phyloP scores from a whole-genome alignment of 1,140 invertebrate species.

The Coptotermes formosanus region DNA sequence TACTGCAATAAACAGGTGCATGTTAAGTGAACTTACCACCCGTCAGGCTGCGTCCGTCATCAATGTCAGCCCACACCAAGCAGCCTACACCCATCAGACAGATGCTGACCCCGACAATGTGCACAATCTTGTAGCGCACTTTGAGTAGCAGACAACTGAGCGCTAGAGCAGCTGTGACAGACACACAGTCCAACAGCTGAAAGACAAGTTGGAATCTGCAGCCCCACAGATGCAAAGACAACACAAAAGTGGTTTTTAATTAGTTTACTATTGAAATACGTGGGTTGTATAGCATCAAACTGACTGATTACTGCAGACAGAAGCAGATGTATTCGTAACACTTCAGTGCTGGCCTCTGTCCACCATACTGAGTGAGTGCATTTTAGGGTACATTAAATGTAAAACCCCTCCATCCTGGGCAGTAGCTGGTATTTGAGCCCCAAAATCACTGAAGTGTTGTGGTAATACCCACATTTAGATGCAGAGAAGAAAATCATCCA shows the following conservation, averaged over 20 bases:
- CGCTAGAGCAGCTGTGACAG: slow-evolving; percentile 77
- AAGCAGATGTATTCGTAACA: too few relatives aligned
- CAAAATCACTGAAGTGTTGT: too few relatives aligned
- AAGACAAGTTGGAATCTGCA: slow-evolving; percentile 43
- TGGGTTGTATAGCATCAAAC: background rate
- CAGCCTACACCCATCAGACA: slow-evolving; percentile 81
- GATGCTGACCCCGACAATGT: slow-evolving; percentile 77
- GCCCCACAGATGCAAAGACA: too few relatives aligned
- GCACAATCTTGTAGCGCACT: slow-evolving; percentile 68
- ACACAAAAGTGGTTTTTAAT: too few relatives aligned
- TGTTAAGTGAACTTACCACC: slow-evolving; percentile 44
- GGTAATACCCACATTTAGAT: too few relatives aligned
- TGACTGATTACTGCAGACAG: background rate
- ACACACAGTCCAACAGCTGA: slow-evolving; percentile 83
- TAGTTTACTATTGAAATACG: background rate
- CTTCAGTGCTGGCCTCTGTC: too few relatives aligned
- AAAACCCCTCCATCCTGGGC: too few relatives aligned
- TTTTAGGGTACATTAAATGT: too few relatives aligned
- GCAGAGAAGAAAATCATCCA: too few relatives aligned
- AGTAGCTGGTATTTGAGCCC: too few relatives aligned
- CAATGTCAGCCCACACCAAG: slow-evolving; percentile 79
- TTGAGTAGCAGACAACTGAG: slow-evolving; percentile 69
- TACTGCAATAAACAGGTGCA: too few relatives aligned
- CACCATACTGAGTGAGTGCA: too few relatives aligned
- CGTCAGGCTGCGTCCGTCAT: slow-evolving; percentile 62